Conservation (phyloP, 2,113 vertebrate genomes). For the Notechis scutatus region DNA sequence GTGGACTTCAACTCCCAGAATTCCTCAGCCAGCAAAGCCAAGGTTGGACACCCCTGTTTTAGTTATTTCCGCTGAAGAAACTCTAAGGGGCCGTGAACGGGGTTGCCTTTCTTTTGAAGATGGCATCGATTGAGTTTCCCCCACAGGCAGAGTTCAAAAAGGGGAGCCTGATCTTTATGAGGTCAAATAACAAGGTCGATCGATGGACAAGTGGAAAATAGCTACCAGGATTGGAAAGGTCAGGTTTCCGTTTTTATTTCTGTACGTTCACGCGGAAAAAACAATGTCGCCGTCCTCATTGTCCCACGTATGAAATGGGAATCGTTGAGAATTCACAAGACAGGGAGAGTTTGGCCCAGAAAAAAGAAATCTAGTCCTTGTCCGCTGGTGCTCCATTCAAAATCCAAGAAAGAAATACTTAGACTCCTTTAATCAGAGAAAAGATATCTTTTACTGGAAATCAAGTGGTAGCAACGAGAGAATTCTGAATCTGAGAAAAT, state of each 20-base stretch:
- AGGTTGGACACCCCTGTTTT: conserved; percentile 1
- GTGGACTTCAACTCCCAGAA: no score
- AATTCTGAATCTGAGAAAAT: no score
- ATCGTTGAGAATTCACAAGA: background rate
- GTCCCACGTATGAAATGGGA: background rate
- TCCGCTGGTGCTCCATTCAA: no score
- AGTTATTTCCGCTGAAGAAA: background rate
- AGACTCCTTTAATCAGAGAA: no score
- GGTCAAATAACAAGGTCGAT: background rate
- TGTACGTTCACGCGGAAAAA: no score
- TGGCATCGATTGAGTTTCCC: background rate
- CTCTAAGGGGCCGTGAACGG: fast-evolving
- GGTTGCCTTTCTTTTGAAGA: background rate
- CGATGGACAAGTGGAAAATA: background rate
- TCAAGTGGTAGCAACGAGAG: no score
- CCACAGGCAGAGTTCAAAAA: background rate
- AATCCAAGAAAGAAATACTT: no score
- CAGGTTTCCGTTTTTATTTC: background rate
- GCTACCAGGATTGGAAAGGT: background rate
- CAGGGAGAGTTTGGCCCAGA: background rate
- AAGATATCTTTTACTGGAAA: no score
- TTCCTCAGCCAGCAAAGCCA: no score
- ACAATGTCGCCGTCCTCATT: background rate
- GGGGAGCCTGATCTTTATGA: background rate
- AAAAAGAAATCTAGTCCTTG: background rate